These are phyloP conservation scores for Corythaixoides concolor DNA, from an alignment of 2,113 vertebrate species.

Conservation along the genomic window DNA sequence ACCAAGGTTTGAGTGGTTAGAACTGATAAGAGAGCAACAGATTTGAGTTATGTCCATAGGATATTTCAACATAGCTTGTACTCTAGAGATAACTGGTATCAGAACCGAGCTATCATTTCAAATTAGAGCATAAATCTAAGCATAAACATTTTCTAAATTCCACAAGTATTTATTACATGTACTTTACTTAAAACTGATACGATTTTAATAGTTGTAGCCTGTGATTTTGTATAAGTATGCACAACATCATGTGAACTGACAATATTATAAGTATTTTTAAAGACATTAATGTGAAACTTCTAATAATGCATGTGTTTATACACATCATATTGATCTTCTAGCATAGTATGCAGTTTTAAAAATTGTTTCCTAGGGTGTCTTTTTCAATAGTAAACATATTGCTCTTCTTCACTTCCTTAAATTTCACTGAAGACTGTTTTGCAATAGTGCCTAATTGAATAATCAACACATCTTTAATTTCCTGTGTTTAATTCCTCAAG, in stretches of 20 bases:
- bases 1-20: not conserved
- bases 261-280: conserved; percentile 34
- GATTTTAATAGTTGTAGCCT: not conserved
- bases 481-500: not conserved
- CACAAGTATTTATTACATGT: not conserved
- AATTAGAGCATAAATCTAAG: not conserved
- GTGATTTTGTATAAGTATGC: conserved; percentile 12
- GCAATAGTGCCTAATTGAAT: not conserved
- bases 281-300: conserved; percentile 18
- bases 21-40: not conserved
- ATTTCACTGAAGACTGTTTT: not conserved
- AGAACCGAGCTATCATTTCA: not conserved
- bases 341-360: not conserved
- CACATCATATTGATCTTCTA: not conserved
- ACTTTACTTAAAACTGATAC: not conserved
- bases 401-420: not conserved
- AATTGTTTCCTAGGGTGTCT: not conserved
- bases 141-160: not conserved
- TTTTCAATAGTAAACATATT: not conserved
- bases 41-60: not conserved
- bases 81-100: not conserved
- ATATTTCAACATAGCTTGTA: not conserved
- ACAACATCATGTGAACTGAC: not conserved
- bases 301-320: conserved; percentile 20
- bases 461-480: not conserved